Conservation (phyloP, 1,140 invertebrate species). For the Drosophila athabasca region DNA sequence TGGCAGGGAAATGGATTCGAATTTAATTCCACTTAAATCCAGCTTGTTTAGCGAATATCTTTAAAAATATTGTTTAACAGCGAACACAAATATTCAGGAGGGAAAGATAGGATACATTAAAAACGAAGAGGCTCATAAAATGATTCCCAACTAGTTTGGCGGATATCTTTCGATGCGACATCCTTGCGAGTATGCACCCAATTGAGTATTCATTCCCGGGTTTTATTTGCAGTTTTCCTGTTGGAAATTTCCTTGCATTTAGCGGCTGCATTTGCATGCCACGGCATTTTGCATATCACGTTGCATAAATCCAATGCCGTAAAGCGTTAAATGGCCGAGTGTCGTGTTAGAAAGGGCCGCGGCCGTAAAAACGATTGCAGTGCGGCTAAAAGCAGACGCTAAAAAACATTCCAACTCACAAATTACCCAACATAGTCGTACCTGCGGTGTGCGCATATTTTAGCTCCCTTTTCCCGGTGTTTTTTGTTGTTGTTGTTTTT, state of each 20-base stretch:
- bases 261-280: constrained; percentile 52
- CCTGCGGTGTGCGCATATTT: constrained; percentile 72
- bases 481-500: constrained; percentile 38
- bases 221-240: constrained; percentile 63
- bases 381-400: constrained; percentile 28
- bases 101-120: no score
- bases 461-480: constrained; percentile 32
- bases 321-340: constrained; percentile 66
- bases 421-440: constrained; percentile 70
- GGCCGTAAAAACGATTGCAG: constrained; percentile 34
- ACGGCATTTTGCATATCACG: constrained; percentile 59
- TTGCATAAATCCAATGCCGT: constrained; percentile 55
- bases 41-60: no score
- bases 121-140: no score
- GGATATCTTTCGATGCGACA: constrained; percentile 1
- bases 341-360: constrained; percentile 46
- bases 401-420: constrained; percentile 65
- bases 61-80: no score
- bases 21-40: no score
- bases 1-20: no score
- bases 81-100: no score
- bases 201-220: constrained; percentile 12
- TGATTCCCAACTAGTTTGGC: no score
- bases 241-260: constrained; percentile 51
- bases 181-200: constrained; percentile 23